A percentile compares a stretch with the other conserved stretches of the same genome.
phyloP scores from a whole-genome alignment of 2,113 vertebrate genomes.

The Ondatra zibethicus region DNA sequence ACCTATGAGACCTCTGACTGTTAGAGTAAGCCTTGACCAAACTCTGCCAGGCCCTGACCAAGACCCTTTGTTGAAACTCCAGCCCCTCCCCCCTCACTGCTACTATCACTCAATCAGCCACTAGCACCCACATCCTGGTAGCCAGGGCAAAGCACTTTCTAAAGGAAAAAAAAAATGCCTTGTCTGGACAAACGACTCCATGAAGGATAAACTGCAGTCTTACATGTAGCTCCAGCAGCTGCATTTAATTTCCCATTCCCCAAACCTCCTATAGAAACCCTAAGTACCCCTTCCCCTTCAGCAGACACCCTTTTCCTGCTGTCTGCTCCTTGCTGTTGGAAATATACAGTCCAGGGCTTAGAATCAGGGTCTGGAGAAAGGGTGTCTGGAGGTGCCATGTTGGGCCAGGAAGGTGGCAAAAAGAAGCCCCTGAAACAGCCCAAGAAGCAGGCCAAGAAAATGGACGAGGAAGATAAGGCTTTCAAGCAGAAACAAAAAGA shows the following conservation, averaged over 20 bases:
- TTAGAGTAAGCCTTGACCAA: background rate
- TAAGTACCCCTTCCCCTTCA: background rate
- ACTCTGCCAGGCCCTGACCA: background rate
- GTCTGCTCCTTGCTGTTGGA: background rate
- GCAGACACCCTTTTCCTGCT: background rate
- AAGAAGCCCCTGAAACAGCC: too few species aligned
- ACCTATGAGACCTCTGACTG: background rate
- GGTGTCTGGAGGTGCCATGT: too few species aligned
- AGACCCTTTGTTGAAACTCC: background rate
- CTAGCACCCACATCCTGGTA: background rate
- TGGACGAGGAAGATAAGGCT: too few species aligned
- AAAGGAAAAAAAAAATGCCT: background rate
- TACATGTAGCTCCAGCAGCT: background rate
- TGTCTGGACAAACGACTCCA: background rate
- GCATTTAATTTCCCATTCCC: background rate
- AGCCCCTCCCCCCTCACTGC: background rate
- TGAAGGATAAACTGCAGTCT: background rate
- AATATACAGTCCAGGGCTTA: background rate
- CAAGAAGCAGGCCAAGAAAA: too few species aligned
- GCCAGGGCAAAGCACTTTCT: background rate
- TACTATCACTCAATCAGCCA: background rate
- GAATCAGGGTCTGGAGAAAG: too few species aligned
- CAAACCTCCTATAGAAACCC: background rate
- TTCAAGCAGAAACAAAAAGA: too few species aligned
- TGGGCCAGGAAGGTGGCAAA: too few species aligned